phyloP scores from a whole-genome alignment of 2,888 invertebrate genomes.

The Pandemis heparana region DNA sequence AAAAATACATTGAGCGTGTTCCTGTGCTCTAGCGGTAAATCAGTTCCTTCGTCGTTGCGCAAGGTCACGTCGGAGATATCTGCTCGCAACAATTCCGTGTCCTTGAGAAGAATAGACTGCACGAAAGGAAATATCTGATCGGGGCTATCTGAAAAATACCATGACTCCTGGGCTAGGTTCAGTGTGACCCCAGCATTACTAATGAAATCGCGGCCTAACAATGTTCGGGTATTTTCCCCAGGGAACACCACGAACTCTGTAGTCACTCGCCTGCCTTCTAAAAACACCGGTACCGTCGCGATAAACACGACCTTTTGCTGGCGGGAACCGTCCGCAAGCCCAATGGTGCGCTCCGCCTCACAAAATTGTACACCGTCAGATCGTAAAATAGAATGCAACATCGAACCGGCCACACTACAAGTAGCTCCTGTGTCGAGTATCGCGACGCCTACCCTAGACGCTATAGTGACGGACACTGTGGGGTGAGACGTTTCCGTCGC shows the following conservation, averaged over 20 bases:
- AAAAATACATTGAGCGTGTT: constrained; percentile 12
- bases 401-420: no score
- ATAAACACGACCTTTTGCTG: neutral
- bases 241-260: constrained; percentile 12
- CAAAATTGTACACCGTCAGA: no score
- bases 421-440: no score
- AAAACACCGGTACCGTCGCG: neutral
- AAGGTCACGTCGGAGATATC: constrained; percentile 2
- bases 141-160: constrained; percentile 3
- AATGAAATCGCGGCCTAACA: neutral
- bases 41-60: constrained; percentile 9
- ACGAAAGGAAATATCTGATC: neutral
- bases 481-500: no score
- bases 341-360: neutral
- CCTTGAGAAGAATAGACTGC: neutral
- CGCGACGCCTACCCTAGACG: no score
- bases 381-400: no score
- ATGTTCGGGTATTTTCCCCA: constrained; percentile 6
- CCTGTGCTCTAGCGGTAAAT: neutral
- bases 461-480: no score
- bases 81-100: constrained; percentile 9
- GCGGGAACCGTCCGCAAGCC: constrained; percentile 15
- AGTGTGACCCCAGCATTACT: neutral
- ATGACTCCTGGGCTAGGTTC: neutral
- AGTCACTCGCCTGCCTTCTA: neutral